Conservation (phyloP, 2,888 invertebrate genomes). For the Acrobasis consociella region DNA sequence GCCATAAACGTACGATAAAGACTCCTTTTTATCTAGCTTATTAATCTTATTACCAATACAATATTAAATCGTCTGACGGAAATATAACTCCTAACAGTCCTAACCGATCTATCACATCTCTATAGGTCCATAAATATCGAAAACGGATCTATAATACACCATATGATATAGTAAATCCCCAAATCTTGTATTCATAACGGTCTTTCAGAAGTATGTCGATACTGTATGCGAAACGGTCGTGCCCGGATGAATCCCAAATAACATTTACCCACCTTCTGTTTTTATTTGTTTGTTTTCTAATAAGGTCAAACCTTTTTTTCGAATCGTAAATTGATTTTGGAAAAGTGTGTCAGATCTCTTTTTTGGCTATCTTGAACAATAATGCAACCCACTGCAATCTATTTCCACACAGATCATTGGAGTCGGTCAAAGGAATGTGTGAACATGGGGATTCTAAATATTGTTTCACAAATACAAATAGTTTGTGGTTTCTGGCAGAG, state of each 20-base stretch:
- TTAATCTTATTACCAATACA: background rate
- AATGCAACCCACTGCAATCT: too few relatives aligned
- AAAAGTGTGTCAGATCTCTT: too few relatives aligned
- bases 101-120: slow-evolving; percentile 17
- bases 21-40: background rate
- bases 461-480: too few relatives aligned
- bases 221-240: slow-evolving; percentile 9
- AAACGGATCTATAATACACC: slow-evolving; percentile 17
- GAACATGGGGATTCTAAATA: too few relatives aligned
- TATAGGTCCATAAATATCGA: slow-evolving; percentile 20
- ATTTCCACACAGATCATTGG: too few relatives aligned
- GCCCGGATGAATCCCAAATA: slow-evolving; percentile 11
- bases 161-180: slow-evolving; percentile 19
- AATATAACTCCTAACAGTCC: background rate
- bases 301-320: background rate
- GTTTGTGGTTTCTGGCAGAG: too few relatives aligned
- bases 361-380: too few relatives aligned
- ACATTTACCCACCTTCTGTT: slow-evolving; percentile 5
- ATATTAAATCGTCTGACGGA: slow-evolving; percentile 1
- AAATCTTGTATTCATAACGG: slow-evolving; percentile 24
- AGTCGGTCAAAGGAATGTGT: too few relatives aligned
- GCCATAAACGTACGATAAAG: background rate
- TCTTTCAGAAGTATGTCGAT: slow-evolving; percentile 19
- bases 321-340: too few relatives aligned
- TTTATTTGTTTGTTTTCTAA: slow-evolving; percentile 18